These are phyloP conservation scores for Cygnus olor DNA, from an alignment of 2,797 vertebrate genomes.

Conservation along the genomic window DNA sequence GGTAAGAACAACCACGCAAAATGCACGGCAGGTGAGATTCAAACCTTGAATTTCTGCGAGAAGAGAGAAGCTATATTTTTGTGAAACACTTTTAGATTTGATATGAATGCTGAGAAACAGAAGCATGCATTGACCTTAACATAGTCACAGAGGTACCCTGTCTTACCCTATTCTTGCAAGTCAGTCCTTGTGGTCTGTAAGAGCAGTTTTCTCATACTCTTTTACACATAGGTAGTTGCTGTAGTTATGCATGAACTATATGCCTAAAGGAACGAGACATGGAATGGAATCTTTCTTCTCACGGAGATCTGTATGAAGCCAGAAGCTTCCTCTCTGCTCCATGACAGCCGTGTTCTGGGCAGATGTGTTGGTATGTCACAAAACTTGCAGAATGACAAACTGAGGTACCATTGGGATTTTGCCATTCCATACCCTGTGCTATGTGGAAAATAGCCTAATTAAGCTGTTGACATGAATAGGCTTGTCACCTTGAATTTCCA, in stretches of 20 bases:
- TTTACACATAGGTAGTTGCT: not conserved
- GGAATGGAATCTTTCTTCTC: not conserved
- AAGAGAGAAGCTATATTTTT: not conserved
- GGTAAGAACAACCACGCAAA: not conserved
- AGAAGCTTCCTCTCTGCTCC: not conserved
- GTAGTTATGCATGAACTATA: not conserved
- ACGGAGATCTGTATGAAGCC: not conserved
- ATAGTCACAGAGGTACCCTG: not conserved
- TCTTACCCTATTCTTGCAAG: not conserved
- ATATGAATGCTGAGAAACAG: not conserved
- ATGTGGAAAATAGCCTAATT: not conserved
- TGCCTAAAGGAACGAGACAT: not conserved
- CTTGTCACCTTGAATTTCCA: not conserved
- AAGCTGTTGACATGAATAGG: not conserved
- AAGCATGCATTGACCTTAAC: not conserved
- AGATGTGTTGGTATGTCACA: not conserved
- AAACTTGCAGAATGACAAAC: not conserved
- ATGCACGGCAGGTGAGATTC: not conserved
- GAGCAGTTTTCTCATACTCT: not conserved
- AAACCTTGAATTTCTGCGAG: not conserved
- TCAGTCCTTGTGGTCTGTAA: not conserved
- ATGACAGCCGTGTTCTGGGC: accelerated
- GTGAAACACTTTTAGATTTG: not conserved
- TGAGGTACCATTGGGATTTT: not conserved
- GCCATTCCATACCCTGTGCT: not conserved